A percentile compares a stretch with the other conserved stretches of the same genome.
These are phyloP conservation scores for Trichoplusia ni DNA, from an alignment of 1,140 invertebrate genomes.

Conservation along the genomic window DNA sequence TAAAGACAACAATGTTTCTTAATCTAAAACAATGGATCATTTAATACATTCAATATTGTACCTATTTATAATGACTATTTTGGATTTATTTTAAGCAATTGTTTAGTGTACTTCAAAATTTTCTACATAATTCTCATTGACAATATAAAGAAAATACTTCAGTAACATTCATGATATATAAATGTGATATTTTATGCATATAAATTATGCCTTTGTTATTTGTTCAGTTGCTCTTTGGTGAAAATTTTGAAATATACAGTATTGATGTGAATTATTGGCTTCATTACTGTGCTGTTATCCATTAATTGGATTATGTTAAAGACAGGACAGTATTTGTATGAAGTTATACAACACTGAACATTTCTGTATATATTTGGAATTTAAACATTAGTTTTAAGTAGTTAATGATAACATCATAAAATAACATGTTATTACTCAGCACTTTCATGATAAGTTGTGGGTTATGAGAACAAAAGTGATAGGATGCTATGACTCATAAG, in stretches of 20 bases:
- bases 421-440: conserved; percentile 23
- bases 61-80: conserved; percentile 1
- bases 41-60: no score
- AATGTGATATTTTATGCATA: conserved; percentile 33
- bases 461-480: conserved; percentile 38
- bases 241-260: conserved; percentile 18
- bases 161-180: conserved; percentile 21
- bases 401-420: conserved; percentile 59
- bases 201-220: conserved; percentile 25
- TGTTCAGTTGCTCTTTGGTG: conserved; percentile 19
- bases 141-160: background rate
- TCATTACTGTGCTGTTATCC: conserved; percentile 17
- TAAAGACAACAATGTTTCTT: background rate
- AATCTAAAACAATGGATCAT: no score
- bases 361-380: conserved; percentile 78
- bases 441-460: conserved; percentile 24
- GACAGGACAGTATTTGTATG: conserved; percentile 22
- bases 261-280: conserved; percentile 31
- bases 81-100: conserved; percentile 4
- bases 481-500: background rate
- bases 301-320: conserved; percentile 29
- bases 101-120: conserved; percentile 8
- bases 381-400: conserved; percentile 74
- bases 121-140: background rate
- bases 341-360: conserved; percentile 45